Conservation (phyloP, 2,797 vertebrate genomes). For the Acipenser transmontanus region DNA sequence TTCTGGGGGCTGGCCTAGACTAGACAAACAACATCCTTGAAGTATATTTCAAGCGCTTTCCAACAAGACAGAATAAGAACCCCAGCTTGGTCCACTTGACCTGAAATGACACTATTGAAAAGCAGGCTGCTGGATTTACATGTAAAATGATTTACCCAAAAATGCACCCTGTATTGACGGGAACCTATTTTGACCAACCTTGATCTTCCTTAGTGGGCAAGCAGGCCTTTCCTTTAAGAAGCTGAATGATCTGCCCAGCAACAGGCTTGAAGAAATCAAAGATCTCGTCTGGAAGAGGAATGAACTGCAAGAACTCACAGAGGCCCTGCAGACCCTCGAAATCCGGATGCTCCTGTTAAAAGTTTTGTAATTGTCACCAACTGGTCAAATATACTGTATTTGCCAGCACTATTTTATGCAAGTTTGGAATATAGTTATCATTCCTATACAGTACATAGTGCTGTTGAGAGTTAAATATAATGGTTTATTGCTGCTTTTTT, state of each 20-base stretch:
- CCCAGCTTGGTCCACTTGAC: background rate
- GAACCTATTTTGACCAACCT: conserved; percentile 24
- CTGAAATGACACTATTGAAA: background rate
- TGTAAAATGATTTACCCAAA: background rate
- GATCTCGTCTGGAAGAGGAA: conserved; percentile 65
- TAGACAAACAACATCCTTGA: no score
- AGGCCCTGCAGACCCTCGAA: conserved; percentile 59
- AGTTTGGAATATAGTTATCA: no score
- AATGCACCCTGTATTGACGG: background rate
- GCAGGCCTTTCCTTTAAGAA: conserved; percentile 63
- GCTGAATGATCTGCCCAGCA: conserved; percentile 64
- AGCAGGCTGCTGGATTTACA: background rate
- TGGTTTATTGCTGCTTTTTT: no score
- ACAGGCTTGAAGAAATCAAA: conserved; percentile 72
- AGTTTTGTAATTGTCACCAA: background rate
- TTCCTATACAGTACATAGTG: no score
- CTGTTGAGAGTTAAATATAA: no score
- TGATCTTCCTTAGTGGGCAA: conserved; percentile 42
- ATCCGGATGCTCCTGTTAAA: conserved; percentile 56
- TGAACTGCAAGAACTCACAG: conserved; percentile 59
- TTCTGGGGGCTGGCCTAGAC: no score
- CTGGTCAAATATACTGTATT: background rate
- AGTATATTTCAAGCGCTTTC: no score
- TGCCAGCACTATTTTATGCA: background rate
- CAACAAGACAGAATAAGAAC: background rate